Evolutionary conservation across 2,113 vertebrate genomes (phyloP).

Genomic region (Solea senegalensis): DNA sequence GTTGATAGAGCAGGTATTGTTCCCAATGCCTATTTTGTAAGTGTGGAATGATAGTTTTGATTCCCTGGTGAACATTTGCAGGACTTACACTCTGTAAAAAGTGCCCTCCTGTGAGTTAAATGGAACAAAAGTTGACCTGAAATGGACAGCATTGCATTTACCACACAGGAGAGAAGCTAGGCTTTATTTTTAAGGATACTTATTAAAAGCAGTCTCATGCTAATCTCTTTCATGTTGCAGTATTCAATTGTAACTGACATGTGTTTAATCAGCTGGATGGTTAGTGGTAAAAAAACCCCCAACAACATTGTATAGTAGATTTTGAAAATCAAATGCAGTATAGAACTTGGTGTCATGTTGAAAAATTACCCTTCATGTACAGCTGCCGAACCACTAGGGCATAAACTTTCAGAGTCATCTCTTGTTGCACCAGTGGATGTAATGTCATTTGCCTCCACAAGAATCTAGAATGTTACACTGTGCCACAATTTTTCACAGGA

Average conservation of each 20-base stretch:
- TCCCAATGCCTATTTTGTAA: slow-evolving; percentile 48
- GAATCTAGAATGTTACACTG: slow-evolving; percentile 42
- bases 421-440: slow-evolving; percentile 16
- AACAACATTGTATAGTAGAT: not conserved
- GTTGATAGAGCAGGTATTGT: slow-evolving; percentile 8
- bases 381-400: slow-evolving; percentile 17
- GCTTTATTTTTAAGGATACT: slow-evolving; percentile 11
- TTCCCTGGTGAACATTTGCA: slow-evolving; percentile 30
- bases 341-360: slow-evolving; percentile 1
- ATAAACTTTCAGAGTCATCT: slow-evolving; percentile 27
- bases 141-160: not conserved
- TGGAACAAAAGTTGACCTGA: slow-evolving; percentile 32
- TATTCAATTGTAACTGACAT: not conserved
- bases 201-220: not conserved
- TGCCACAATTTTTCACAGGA: slow-evolving; percentile 44
- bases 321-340: slow-evolving; percentile 15
- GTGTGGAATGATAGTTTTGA: slow-evolving; percentile 37
- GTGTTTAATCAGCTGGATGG: slow-evolving; percentile 4
- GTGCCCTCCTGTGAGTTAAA: slow-evolving; percentile 18
- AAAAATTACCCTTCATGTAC: slow-evolving; percentile 27
- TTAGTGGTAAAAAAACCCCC: slow-evolving; percentile 11
- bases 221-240: slow-evolving; percentile 5
- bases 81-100: slow-evolving; percentile 31
- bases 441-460: slow-evolving; percentile 25
- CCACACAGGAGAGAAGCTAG: not conserved